These are phyloP conservation scores for Steatocranus sp. DNA, from an alignment of 2,797 vertebrate genomes.

Conservation along the genomic window DNA sequence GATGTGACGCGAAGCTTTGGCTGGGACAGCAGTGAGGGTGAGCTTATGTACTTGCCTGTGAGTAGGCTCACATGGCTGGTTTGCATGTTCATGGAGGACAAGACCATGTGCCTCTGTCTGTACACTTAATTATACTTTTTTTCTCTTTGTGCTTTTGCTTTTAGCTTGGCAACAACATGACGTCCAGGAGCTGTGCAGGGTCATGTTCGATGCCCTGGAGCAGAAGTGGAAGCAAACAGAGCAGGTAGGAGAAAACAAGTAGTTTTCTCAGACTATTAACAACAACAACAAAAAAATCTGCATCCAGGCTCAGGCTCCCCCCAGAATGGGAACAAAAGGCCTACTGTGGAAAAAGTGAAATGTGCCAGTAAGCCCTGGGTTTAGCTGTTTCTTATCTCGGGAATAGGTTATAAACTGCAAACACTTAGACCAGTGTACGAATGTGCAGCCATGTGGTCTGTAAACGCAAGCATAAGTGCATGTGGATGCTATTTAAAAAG, in stretches of 20 bases:
- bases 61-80: slow-evolving; percentile 9
- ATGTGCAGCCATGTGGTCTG: slow-evolving; percentile 14
- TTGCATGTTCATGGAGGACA: background rate
- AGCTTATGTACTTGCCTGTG: slow-evolving; percentile 15
- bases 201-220: slow-evolving; percentile 99
- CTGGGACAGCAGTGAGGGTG: slow-evolving; percentile 99
- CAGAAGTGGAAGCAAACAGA: slow-evolving; percentile 99
- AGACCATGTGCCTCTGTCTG: background rate
- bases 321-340: slow-evolving; percentile 49
- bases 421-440: slow-evolving; percentile 29
- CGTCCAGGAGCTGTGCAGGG: slow-evolving; percentile 96
- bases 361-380: slow-evolving; percentile 20
- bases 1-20: slow-evolving; percentile 98
- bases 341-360: slow-evolving; percentile 43
- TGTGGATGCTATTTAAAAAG: background rate
- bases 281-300: slow-evolving; percentile 6
- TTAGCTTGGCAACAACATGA: slow-evolving; percentile 99
- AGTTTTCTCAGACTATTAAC: background rate
- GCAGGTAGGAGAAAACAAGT: slow-evolving; percentile 78
- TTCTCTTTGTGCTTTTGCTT: background rate
- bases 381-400: slow-evolving; percentile 37
- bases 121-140: background rate
- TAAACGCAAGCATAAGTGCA: slow-evolving; percentile 12
- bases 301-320: background rate
- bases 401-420: slow-evolving; percentile 26